phyloP scores from a whole-genome alignment of 2,888 invertebrate species.

The Agonopterix arenella region DNA sequence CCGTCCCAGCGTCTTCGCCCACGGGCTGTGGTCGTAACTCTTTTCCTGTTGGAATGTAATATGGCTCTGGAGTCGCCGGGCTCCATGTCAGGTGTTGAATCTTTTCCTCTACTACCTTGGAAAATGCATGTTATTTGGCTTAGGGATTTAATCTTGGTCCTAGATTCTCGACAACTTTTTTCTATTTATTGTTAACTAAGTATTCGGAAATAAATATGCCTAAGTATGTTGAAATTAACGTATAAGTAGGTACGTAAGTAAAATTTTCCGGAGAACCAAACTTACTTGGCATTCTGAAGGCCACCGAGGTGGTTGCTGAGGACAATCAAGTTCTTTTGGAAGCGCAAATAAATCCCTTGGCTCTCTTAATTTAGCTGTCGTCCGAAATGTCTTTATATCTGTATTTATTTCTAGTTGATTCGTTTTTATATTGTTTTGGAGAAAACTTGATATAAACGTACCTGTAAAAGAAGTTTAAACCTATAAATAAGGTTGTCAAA shows the following conservation, averaged over 20 bases:
- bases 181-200: too few relatives aligned
- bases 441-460: constrained; percentile 79
- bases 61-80: constrained; percentile 86
- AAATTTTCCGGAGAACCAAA: constrained; percentile 1
- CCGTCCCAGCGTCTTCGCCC: constrained; percentile 89
- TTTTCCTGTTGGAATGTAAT: constrained; percentile 85
- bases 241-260: not conserved
- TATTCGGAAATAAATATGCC: too few relatives aligned
- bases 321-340: constrained; percentile 82
- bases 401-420: constrained; percentile 83
- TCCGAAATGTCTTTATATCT: constrained; percentile 79
- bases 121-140: not conserved
- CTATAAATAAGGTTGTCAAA: not conserved
- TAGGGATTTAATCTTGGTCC: too few relatives aligned
- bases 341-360: constrained; percentile 84
- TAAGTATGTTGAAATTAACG: too few relatives aligned
- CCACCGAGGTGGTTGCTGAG: constrained; percentile 90
- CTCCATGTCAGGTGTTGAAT: constrained; percentile 86
- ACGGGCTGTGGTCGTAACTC: constrained; percentile 91
- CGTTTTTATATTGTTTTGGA: constrained; percentile 80
- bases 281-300: constrained; percentile 92
- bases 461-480: constrained; percentile 39
- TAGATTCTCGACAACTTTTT: too few relatives aligned
- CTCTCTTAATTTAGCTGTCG: constrained; percentile 80
- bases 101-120: constrained; percentile 87